phyloP scores from a whole-genome alignment of 1,140 invertebrate genomes.

The Bombus confusus region DNA sequence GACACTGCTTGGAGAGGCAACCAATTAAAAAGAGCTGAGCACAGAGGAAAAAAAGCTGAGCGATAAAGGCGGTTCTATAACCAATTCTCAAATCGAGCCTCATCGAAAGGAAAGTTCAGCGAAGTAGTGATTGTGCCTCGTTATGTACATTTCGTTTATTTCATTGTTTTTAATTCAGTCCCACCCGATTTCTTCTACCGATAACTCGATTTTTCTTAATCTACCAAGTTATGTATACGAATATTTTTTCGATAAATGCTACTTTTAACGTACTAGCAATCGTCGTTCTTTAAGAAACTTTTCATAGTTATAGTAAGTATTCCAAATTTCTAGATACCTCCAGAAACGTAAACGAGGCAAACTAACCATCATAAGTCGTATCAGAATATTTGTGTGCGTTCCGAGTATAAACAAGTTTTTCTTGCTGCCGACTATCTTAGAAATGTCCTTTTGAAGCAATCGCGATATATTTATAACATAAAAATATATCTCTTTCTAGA shows the following conservation, averaged over 20 bases:
- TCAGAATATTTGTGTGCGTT: neutral
- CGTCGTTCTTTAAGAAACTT: too few species aligned
- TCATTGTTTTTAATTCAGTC: neutral
- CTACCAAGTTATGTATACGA: neutral
- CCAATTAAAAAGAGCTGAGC: constrained; percentile 69
- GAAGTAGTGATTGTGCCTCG: neutral
- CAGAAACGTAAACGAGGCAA: neutral
- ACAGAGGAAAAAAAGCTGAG: constrained; percentile 63
- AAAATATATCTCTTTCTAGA: neutral
- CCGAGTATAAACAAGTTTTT: constrained; percentile 10
- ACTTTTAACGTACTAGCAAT: too few species aligned
- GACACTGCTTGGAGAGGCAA: constrained; percentile 60
- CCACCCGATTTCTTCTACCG: neutral
- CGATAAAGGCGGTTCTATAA: constrained; percentile 57
- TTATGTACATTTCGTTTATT: constrained; percentile 14
- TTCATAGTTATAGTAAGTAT: neutral
- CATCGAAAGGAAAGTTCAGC: constrained; percentile 22
- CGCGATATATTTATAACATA: neutral
- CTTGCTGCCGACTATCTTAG: neutral
- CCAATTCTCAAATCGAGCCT: constrained; percentile 59
- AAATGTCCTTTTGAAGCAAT: neutral
- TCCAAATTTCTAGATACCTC: neutral
- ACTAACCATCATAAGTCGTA: neutral
- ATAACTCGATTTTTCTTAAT: neutral
- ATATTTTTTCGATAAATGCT: neutral